These are phyloP conservation scores for Xylocampa areola DNA, from an alignment of 2,888 invertebrate genomes.

Conservation along the genomic window DNA sequence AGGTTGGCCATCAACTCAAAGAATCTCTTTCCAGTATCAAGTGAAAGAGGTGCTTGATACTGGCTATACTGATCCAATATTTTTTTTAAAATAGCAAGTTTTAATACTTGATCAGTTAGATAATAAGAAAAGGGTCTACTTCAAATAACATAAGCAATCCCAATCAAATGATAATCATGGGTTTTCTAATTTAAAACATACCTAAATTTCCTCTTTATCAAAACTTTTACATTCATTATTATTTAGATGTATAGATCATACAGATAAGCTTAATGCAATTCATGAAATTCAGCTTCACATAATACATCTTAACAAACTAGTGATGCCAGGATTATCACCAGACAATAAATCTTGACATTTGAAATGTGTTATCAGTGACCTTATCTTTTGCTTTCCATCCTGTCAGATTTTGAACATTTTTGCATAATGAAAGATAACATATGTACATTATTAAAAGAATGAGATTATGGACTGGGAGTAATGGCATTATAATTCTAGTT, in stretches of 20 bases:
- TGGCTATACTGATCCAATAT: too few relatives aligned
- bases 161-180: not conserved
- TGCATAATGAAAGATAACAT: not conserved
- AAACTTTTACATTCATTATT: conserved; percentile 16
- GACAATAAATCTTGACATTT: conserved; percentile 52
- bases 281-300: conserved; percentile 18
- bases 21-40: too few relatives aligned
- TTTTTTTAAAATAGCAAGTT: too few relatives aligned
- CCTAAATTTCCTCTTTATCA: conserved; percentile 19
- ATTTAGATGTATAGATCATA: conserved; percentile 23
- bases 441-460: not conserved
- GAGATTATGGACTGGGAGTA: not conserved
- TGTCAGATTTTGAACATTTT: conserved; percentile 25
- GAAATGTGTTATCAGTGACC: conserved; percentile 63
- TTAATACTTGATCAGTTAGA: too few relatives aligned
- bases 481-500: not conserved
- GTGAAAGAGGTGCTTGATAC: too few relatives aligned
- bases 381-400: conserved; percentile 42
- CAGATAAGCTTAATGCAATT: conserved; percentile 13
- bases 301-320: conserved; percentile 22
- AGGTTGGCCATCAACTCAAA: too few relatives aligned
- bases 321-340: conserved; percentile 31
- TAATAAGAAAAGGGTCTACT: too few relatives aligned
- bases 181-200: too few relatives aligned
- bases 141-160: too few relatives aligned